Conservation (phyloP, 2,113 vertebrate species). For the Synchiropus splendidus region DNA sequence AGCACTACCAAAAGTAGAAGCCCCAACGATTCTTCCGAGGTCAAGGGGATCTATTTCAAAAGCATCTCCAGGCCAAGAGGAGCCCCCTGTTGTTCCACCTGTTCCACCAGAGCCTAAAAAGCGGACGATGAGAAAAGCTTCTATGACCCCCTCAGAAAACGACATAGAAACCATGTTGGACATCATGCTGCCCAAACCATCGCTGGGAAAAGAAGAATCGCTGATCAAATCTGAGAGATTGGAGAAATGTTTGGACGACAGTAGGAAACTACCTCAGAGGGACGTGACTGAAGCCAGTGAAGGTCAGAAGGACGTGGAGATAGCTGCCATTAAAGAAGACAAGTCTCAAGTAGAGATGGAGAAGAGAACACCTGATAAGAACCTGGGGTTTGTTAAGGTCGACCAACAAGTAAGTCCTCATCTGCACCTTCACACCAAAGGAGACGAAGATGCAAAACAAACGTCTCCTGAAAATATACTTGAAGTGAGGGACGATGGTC, state of each 20-base stretch:
- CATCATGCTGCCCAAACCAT: constrained; percentile 3
- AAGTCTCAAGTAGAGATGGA: constrained; percentile 7
- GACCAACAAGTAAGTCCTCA: constrained; percentile 3
- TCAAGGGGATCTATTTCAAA: constrained; percentile 7
- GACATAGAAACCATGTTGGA: constrained; percentile 14
- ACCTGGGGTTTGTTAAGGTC: background rate
- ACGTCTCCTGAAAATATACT: constrained; percentile 11
- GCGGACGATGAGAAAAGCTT: constrained; percentile 32
- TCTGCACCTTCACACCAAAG: background rate
- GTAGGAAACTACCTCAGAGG: constrained; percentile 5
- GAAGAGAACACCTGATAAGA: constrained; percentile 11
- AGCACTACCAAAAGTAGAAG: constrained; percentile 28
- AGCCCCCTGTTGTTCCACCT: constrained; percentile 15
- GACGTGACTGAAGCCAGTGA: too few relatives aligned
- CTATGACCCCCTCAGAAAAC: constrained; percentile 37
- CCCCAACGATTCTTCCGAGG: constrained; percentile 1
- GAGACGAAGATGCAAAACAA: constrained; percentile 9
- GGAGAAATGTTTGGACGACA: constrained; percentile 4
- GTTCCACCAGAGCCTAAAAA: constrained; percentile 40
- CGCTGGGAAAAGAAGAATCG: background rate
- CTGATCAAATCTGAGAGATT: constrained; percentile 6
- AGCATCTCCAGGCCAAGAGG: constrained; percentile 24
- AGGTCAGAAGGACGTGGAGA: too few relatives aligned
- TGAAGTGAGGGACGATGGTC: constrained; percentile 5
- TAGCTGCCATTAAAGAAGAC: too few relatives aligned